Evolutionary conservation across 2,797 vertebrate genomes (phyloP), one percentile per base, ranked within the genome.

Genomic region (Semaprochilodus insignis): DNA sequence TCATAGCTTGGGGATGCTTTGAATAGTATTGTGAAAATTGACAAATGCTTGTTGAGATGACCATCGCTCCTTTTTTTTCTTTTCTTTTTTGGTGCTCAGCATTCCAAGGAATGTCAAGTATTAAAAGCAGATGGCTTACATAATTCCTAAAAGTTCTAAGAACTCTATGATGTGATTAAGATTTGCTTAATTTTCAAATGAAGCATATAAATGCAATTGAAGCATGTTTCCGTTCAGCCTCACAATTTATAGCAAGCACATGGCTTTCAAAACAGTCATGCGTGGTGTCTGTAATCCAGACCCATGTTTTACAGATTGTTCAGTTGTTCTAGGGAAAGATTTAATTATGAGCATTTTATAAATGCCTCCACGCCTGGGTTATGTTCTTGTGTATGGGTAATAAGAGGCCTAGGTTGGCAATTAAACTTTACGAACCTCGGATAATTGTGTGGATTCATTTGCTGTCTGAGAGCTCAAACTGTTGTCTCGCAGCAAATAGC

Each of bases 341-440:
- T 74, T 54, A 52, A 83, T 81, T 59, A 34, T 57, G 36, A 69
- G 25, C 73, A 48, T 69, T 80, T 83, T 81, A 60, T 73, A 31
- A 87, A 71, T 63, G 17, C 31, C 19, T 81, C 51, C 2, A 2
- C 55, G 63, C 66, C 74, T 55, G 81, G 76, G 27, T 44, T 48
- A 27, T 70, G 48, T 31, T 54, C 17, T 57, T 73, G 69, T 48
- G 55, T 57, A 48, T 31, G 13, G 16, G 25, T 57, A 74, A 74
- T 36, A 77, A 48, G 48, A 25, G 19, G 3, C 25, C 25, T 23
- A 14, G 31, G n/a, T 16, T 31, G 48, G 27, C 54, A 66, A 77
- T 79, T 76, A 65, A 78, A 60, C 59, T 83, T 84, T 85, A 83
- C 72, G 82, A 75, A 48, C 76, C 23, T 74, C 63, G 69, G 77